Base-by-base conservation (phyloP, 2,113 vertebrate species). In the Promerops cafer region DNA sequence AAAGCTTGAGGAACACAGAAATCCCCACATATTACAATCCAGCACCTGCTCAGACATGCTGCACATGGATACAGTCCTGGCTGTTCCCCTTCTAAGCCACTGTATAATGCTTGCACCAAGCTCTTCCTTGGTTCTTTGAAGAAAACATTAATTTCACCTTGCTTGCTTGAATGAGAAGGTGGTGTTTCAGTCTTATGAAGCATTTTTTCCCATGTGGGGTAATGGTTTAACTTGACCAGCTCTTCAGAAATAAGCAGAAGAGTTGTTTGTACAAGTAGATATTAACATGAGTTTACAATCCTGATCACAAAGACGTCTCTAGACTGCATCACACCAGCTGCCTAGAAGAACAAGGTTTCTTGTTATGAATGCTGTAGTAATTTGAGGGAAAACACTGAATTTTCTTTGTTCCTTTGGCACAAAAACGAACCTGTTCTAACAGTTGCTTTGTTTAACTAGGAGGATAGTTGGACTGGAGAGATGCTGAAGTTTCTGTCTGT, bases 391-490 rank as follows among this genome's bases (percentile, higher is more conserved):
- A 68, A 8, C 10, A 20, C 2, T 64, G 42, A 35, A 61, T 59
- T 96, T 80, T 87, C 45, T 78, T 95, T 77, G 20, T 57, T 88
- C 42, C 22, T 87, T 69, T 76, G 71, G 65, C 44, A 15, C 50
- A 47, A 60, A 77, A 93, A 95, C 39, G 72, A 96, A 57, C 40
- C 63, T 44, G n/a, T 93, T 96, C 80, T 71, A 61, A 83, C 87
- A 90, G 53, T 92, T 86, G 54, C 80, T 95, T 94, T 93, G 52
- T 94, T 97, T 97, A 96, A 94, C 91, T 82, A 90, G 94, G 87
- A 90, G 63, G 49, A 70, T 7, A 40, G 66, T 83, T 89, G 76
- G 54, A 70, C 2, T 31, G 40, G 30, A 63, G 81, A 92, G 70
- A 87, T 69, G 60, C 72, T 65, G 74, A 78, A 72, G 88, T 87